Percentiles rank a stretch among this genome's conserved stretches.
Conservation (phyloP, 2,888 invertebrate species). For the Altica lythri region DNA sequence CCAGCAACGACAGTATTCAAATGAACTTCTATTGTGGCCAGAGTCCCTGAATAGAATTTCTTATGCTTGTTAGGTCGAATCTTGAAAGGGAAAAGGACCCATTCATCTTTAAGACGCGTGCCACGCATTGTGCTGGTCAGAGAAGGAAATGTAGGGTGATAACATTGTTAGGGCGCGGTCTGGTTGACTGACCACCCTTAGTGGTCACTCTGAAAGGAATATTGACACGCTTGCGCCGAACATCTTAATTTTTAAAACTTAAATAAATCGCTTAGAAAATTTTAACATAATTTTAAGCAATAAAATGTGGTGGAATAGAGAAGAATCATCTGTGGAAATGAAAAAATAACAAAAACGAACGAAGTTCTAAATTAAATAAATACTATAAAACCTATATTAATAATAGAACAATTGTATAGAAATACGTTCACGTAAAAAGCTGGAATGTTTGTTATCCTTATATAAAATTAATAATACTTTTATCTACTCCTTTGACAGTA, state of each 20-base stretch:
- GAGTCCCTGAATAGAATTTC: constrained; percentile 36
- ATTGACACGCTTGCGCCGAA: constrained; percentile 39
- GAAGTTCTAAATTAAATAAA: too few species aligned
- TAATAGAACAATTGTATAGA: too few species aligned
- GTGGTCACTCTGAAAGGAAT: constrained; percentile 28
- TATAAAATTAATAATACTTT: too few species aligned
- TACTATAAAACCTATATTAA: too few species aligned
- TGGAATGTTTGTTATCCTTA: too few species aligned
- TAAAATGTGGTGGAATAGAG: too few species aligned
- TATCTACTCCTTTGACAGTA: too few species aligned
- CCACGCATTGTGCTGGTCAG: constrained; percentile 38
- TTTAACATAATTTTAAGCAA: background rate
- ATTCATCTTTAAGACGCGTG: constrained; percentile 44
- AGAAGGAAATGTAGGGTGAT: constrained; percentile 39
- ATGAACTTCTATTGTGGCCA: constrained; percentile 34
- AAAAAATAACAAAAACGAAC: too few species aligned
- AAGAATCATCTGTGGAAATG: too few species aligned
- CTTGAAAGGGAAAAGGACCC: constrained; percentile 31
- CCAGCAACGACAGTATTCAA: constrained; percentile 33
- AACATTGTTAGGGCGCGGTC: constrained; percentile 46
- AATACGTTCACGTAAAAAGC: too few species aligned
- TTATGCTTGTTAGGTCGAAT: constrained; percentile 38
- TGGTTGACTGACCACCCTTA: constrained; percentile 53
- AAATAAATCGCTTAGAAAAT: background rate
- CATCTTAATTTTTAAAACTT: background rate